Evolutionary conservation across 2,113 vertebrate genomes (phyloP), one percentile per base, ranked within the genome.

Genomic region (Phalacrocorax carbo): DNA sequence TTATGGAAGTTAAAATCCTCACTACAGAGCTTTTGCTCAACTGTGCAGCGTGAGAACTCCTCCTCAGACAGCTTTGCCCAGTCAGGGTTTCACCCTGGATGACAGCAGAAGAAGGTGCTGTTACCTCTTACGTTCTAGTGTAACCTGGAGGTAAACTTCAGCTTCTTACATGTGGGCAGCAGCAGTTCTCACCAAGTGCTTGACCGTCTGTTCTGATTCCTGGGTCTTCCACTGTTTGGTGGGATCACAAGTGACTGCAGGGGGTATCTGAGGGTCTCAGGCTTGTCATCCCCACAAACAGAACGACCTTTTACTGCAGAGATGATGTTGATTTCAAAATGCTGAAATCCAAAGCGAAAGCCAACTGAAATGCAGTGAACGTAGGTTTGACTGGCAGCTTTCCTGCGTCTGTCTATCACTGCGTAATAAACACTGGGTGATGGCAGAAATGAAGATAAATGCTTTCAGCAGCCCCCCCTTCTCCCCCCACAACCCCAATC

Each of bases 321-420:
- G 93, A 95, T 79, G 95, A 98, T 97, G 96, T 86, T 96, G 91
- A 97, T 97, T 98, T 98, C 95, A 97, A 97, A 97, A 97, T 69
- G 92, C 85, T 97, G 92, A 98, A 97, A 97, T 96, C 91, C 95
- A 96, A 97, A 97, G 88, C 6, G 20, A 97, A 96, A 96, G 94
- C 95, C 97, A 98, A 98, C 98, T 98, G 97, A 98, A 98, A 98
- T 98, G 96, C 98, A 97, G 91, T 70, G 95, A 98, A 98, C 14
- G 97, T 98, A 98, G 98, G 98, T 98, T 98, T 98, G 98, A 98
- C 68, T 98, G 98, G 98, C 98, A 98, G 98, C 97, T 98, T 98
- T 98, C 96, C 97, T 98, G 97, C 95, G 95, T 97, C 98, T 98
- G 98, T 98, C 98, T 97, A 97, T 98, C 98, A 98, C 88, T 95